Evolutionary conservation across 2,113 vertebrate species (phyloP), one percentile per base, ranked within the genome.

Genomic region (Thryonomys swinderianus): DNA sequence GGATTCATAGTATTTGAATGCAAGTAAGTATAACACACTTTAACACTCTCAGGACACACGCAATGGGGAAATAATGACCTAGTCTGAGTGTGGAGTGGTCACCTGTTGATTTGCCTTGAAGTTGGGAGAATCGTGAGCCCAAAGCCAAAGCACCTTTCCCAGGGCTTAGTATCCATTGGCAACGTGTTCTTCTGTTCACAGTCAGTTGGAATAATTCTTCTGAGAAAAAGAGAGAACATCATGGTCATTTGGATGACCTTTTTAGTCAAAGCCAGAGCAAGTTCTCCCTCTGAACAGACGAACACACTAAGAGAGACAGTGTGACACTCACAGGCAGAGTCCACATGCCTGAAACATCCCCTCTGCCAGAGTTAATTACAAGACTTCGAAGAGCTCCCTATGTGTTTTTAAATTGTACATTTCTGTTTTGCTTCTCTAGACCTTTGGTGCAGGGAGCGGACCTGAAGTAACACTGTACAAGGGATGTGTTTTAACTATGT

Each of bases 401-500:
- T 90, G 86, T 92, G 94, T 97, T 97, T 98, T 96, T n/a, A 97
- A 97, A 98, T 96, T 96, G 85, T 95, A 94, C 93, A 96, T 97
- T 97, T 96, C 95, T 94, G 16, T 89, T 97, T 97, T 98, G 84
- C 88, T 94, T 97, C 94, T 96, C 85, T 96, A 93, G 91, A 83
- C 95, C 82, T 96, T 97, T 82, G 62, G 64, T 97, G 91, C 89
- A 95, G 55, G 85, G 94, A 98, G 85, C 91, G 97, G 96, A 66
- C 92, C 88, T 92, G 88, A 97, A 95, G 66, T 96, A 92, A 95
- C 96, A 90, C 51, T 95, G 18, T 95, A 92, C 97, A 95, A 95
- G 96, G 98, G 95, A 97, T 96, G 94, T 98, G 96, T 80, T 97
- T 97, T 95, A 97, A 96, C 97, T 97, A 97, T 97, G 97, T 97